Conservation (phyloP, 2,888 invertebrate genomes). For the Clistopyga incitator region DNA sequence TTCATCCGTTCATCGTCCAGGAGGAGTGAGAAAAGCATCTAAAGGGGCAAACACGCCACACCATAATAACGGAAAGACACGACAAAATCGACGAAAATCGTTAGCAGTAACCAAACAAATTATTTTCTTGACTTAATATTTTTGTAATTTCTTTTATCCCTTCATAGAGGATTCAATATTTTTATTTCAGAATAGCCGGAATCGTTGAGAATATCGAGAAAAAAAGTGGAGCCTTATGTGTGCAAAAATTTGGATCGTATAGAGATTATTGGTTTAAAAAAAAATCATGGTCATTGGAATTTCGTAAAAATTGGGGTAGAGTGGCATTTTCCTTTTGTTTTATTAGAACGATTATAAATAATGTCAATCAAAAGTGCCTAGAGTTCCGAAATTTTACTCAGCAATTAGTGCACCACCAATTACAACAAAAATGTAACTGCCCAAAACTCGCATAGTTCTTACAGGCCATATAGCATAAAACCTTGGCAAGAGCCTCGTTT, state of each 20-base stretch:
- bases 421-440: neutral
- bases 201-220: no score
- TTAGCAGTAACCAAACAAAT: neutral
- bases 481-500: neutral
- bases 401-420: neutral
- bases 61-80: neutral
- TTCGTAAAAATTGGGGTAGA: no score
- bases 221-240: no score
- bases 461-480: neutral
- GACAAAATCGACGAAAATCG: neutral
- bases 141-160: neutral
- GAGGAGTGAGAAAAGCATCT: slow-evolving; percentile 18
- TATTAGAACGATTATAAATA: no score
- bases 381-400: no score
- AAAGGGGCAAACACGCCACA: slow-evolving; percentile 29
- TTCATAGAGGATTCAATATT: neutral
- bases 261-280: no score
- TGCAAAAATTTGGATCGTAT: no score
- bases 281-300: no score
- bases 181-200: neutral
- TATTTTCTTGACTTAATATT: neutral
- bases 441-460: neutral
- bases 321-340: no score
- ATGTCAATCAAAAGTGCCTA: no score
- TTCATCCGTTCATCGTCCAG: slow-evolving; percentile 50